A percentile compares a stretch with the other conserved stretches of the same genome.
Evolutionary conservation across 2,113 vertebrate species (phyloP).

Genomic region (Lipophrys pholis): DNA sequence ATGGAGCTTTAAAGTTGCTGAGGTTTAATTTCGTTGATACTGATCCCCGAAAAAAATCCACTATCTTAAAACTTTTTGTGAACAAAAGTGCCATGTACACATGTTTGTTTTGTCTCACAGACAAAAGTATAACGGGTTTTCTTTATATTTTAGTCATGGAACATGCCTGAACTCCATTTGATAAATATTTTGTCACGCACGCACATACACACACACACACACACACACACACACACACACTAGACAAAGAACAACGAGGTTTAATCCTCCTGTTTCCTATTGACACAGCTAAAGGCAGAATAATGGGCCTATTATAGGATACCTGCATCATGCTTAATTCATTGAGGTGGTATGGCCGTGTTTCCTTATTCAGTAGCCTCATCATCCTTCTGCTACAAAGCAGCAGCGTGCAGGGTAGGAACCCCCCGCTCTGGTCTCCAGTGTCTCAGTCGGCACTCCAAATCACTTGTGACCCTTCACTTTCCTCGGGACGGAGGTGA

Average conservation of each 20-base stretch:
- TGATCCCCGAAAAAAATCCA: no score
- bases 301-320: constrained; percentile 75
- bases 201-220: no score
- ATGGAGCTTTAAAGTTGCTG: no score
- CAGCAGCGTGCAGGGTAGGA: constrained; percentile 51
- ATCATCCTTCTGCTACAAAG: constrained; percentile 62
- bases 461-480: constrained; percentile 67
- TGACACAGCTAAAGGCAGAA: constrained; percentile 67
- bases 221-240: constrained; percentile 2
- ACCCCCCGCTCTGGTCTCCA: constrained; percentile 47
- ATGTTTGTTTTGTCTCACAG: no score
- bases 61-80: no score
- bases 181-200: no score
- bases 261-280: constrained; percentile 65
- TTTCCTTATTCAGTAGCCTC: constrained; percentile 74
- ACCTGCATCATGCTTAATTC: constrained; percentile 82
- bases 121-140: no score
- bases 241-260: constrained; percentile 42
- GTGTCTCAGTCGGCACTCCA: constrained; percentile 49
- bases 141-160: no score
- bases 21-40: no score
- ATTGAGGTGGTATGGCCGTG: constrained; percentile 50
- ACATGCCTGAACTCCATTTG: no score
- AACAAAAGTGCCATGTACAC: no score
- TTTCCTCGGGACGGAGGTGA: constrained; percentile 65